Base-by-base conservation (phyloP, 2,113 vertebrate genomes). In the Trogon surrucura region DNA sequence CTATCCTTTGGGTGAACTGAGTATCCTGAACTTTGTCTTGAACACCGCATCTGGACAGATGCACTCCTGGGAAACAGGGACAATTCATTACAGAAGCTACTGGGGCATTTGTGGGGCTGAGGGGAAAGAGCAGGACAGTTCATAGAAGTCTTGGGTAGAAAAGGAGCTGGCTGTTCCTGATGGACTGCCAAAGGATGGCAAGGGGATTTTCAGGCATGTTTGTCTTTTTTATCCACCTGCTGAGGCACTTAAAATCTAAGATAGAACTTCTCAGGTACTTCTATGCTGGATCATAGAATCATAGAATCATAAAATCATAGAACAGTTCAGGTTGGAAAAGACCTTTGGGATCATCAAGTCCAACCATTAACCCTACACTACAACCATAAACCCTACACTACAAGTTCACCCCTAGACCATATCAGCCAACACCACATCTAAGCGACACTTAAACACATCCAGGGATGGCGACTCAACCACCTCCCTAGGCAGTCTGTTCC, bases 31-130 rank as follows among this genome's bases (percentile, higher is more conserved):
- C 78, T 88, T 82, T 88, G 65, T 66, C 60, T 88, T 30, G 6
- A 77, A 34, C 62, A 50, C 80, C 79, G 41, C 50, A 54, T 74
- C 94, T 7, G 13, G 77, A 78, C 92, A 82, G 78, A 80, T 26
- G 53, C 30, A 44, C 23, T 23, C 72, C 62, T 58, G 85, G 54
- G 67, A 90, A 94, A 50, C 23, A 27, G 27, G 57, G 50, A 29
- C 30, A 6, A 80, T 93, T 96, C 21, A 5, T 90, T 94, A 62
- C 66, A 84, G 84, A 88, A 93, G 47, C 44, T 91, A 50, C 84
- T 80, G 48, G 66, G 84, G 77, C 50, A 30, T 16, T 69, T 36
- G 16, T 16, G 6, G 9, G 41, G 41, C 41, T 41, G 41, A 13
- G 41, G 41, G 41, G 47, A 56, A 66, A 56, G 36, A 65, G 36